A percentile compares a stretch with the other conserved stretches of the same genome.
These are phyloP conservation scores for Champsocephalus esox DNA, from an alignment of 2,797 vertebrate genomes.

Conservation along the genomic window DNA sequence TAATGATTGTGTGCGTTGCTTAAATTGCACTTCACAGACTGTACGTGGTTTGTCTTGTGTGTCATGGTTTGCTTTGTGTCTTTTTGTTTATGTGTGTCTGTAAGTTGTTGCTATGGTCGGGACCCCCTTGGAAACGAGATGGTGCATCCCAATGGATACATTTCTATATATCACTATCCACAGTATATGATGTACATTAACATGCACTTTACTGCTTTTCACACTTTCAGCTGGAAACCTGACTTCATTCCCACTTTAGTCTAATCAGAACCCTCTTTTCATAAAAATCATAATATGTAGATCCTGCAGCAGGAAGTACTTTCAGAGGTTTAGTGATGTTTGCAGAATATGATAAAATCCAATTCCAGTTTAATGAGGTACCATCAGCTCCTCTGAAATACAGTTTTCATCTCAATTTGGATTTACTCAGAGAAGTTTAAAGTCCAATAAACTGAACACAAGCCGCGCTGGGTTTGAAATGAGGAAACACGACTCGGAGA, in stretches of 20 bases:
- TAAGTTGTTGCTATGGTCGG: no score
- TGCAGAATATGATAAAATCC: background rate
- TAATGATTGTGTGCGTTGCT: no score
- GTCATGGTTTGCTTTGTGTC: no score
- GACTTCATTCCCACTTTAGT: no score
- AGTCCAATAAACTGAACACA: constrained; percentile 23
- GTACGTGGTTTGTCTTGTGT: no score
- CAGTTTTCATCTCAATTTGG: background rate
- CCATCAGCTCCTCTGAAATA: background rate
- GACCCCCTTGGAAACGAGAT: no score
- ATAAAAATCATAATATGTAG: background rate
- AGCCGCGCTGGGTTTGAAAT: constrained; percentile 1
- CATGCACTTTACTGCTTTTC: background rate
- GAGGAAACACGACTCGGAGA: constrained; percentile 30
- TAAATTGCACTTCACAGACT: no score
- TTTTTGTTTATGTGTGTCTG: no score
- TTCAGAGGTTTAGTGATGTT: background rate
- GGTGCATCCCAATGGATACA: no score
- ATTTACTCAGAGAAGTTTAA: constrained; percentile 26
- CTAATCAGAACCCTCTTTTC: background rate
- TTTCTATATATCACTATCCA: background rate
- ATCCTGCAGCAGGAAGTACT: background rate
- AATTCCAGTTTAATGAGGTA: constrained; percentile 9
- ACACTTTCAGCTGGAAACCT: background rate
- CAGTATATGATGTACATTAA: background rate